Evolutionary conservation across 2,888 invertebrate genomes (phyloP).

Genomic region (Tachystola acroxantha): DNA sequence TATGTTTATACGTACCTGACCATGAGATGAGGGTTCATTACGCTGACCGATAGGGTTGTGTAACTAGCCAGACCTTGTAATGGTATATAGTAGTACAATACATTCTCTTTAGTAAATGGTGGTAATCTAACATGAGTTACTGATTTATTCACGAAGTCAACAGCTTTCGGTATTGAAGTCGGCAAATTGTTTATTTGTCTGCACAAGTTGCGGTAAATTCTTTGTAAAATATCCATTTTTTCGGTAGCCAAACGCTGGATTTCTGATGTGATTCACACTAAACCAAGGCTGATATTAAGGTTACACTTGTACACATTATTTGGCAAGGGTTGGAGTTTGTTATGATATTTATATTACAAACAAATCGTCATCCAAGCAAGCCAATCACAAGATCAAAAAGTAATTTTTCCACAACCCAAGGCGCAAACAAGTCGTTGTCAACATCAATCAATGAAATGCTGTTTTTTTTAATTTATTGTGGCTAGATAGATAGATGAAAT

Average conservation of each 20-base stretch:
- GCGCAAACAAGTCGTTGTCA: no score
- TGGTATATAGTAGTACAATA: constrained; percentile 87
- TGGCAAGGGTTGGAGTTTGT: constrained; percentile 54
- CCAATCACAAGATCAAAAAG: no score
- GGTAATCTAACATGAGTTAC: constrained; percentile 70
- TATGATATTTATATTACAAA: constrained; percentile 36
- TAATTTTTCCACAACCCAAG: no score
- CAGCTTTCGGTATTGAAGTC: constrained; percentile 46
- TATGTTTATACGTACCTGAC: no score
- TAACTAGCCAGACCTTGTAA: constrained; percentile 87
- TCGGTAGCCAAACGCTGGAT: background rate
- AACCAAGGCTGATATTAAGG: constrained; percentile 22
- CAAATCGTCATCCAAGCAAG: no score
- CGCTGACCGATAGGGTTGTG: constrained; percentile 87
- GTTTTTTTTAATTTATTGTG: no score
- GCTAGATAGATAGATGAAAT: no score
- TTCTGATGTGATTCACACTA: background rate
- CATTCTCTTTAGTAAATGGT: constrained; percentile 84
- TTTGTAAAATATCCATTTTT: constrained; percentile 63
- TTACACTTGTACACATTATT: constrained; percentile 64
- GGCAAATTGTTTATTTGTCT: constrained; percentile 46
- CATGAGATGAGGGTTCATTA: constrained; percentile 89
- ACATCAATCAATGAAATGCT: no score
- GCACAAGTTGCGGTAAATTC: constrained; percentile 47
- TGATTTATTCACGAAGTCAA: constrained; percentile 58